phyloP scores from a whole-genome alignment of 1,140 invertebrate genomes.

The Aporrectodea caliginosa region DNA sequence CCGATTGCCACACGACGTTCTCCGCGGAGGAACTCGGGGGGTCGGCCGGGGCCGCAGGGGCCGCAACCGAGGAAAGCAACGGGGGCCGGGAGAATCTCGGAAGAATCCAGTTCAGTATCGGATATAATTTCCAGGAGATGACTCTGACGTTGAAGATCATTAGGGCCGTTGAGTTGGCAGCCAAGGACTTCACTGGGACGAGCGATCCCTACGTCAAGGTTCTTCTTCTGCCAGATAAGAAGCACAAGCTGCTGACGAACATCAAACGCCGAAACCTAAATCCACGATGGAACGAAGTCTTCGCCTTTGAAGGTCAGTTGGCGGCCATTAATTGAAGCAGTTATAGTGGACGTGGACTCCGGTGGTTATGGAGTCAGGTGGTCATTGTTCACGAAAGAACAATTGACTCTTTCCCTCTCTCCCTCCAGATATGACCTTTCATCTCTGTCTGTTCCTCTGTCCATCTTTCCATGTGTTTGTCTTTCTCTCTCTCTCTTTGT shows the following conservation, averaged over 20 bases:
- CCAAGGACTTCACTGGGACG: constrained; percentile 20
- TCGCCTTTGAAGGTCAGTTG: constrained; percentile 34
- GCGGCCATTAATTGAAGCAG: not conserved
- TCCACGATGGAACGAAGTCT: constrained; percentile 32
- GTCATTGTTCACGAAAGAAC: not conserved
- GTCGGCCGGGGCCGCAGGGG: too few species aligned
- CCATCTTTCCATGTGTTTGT: not conserved
- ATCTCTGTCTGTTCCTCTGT: not conserved
- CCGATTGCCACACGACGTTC: too few species aligned
- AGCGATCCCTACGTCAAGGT: constrained; percentile 26
- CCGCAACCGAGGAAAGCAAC: too few species aligned
- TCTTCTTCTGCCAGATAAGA: constrained; percentile 31
- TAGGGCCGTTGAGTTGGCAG: constrained; percentile 5
- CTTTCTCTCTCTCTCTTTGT: not conserved
- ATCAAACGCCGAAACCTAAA: constrained; percentile 33
- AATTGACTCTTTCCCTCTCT: not conserved
- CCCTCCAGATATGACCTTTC: not conserved
- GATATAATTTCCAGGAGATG: not conserved
- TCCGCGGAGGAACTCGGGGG: too few species aligned
- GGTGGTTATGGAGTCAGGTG: not conserved
- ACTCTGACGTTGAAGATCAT: constrained; percentile 18
- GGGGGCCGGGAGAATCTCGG: not conserved
- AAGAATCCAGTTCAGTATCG: constrained; percentile 9
- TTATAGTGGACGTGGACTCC: not conserved
- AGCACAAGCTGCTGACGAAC: constrained; percentile 27